Percentiles rank a stretch among this genome's conserved stretches.
These are phyloP conservation scores for Harpagoxenus sublaevis DNA, from an alignment of 2,888 invertebrate genomes.

Conservation along the genomic window DNA sequence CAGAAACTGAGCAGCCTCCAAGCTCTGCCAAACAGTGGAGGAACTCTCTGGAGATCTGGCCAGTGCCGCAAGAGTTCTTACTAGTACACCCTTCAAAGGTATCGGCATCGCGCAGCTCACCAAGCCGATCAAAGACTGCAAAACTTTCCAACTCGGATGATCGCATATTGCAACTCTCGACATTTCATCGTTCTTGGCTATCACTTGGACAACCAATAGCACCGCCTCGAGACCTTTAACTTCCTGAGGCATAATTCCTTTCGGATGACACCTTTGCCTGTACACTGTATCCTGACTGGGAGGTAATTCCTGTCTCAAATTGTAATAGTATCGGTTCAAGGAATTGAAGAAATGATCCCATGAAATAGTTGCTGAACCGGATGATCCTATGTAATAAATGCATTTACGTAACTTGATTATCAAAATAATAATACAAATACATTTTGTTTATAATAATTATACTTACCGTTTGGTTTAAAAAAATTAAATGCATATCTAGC, in stretches of 20 bases:
- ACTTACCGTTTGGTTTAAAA: conserved; percentile 89
- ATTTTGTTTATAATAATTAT: background rate
- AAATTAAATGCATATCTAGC: conserved; percentile 93
- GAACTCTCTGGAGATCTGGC: conserved; percentile 93
- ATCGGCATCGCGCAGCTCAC: conserved; percentile 95
- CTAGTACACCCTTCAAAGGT: conserved; percentile 93
- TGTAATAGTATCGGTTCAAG: conserved; percentile 91
- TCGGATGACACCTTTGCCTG: conserved; percentile 87
- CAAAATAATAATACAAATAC: background rate
- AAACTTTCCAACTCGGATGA: conserved; percentile 95
- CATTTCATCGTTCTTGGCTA: conserved; percentile 93
- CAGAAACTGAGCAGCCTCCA: conserved; percentile 94
- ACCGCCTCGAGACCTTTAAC: conserved; percentile 95
- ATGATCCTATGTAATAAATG: conserved; percentile 74
- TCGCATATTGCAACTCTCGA: conserved; percentile 94
- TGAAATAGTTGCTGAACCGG: conserved; percentile 88
- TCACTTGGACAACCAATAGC: conserved; percentile 91
- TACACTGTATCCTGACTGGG: conserved; percentile 90
- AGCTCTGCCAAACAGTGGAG: conserved; percentile 93
- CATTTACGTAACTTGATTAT: background rate
- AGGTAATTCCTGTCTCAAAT: conserved; percentile 90
- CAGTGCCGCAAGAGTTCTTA: conserved; percentile 93
- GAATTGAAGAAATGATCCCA: conserved; percentile 96
- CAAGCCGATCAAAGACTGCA: conserved; percentile 93
- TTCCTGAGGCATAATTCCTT: conserved; percentile 92